Conservation (phyloP, 2,797 vertebrate genomes). For the Epinephelus awoara region DNA sequence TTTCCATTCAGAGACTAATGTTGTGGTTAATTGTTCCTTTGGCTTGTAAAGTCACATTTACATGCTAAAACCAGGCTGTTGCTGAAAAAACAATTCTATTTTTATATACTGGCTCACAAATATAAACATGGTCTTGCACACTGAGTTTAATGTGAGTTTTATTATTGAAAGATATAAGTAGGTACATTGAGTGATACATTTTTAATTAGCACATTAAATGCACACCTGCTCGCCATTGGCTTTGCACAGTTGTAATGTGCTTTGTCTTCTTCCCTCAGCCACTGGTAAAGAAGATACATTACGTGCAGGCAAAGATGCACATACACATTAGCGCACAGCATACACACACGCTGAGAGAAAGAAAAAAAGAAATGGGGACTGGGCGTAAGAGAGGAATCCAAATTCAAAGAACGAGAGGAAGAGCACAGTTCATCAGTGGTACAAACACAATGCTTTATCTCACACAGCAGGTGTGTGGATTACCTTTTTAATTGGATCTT, state of each 20-base stretch:
- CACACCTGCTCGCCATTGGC: background rate
- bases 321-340: background rate
- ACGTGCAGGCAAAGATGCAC: constrained; percentile 9
- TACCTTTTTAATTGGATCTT: constrained; percentile 71
- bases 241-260: constrained; percentile 2
- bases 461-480: constrained; percentile 66
- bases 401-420: constrained; percentile 25
- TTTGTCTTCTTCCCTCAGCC: background rate
- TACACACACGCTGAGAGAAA: background rate
- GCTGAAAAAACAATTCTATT: background rate
- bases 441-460: constrained; percentile 59
- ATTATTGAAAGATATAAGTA: constrained; percentile 8
- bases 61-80: background rate
- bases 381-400: constrained; percentile 15
- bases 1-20: constrained; percentile 27
- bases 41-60: constrained; percentile 24
- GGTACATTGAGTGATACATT: constrained; percentile 25
- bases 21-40: constrained; percentile 23
- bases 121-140: background rate
- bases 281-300: background rate
- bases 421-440: constrained; percentile 51
- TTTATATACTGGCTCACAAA: background rate
- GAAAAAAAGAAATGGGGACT: background rate
- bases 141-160: background rate
- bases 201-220: constrained; percentile 17